phyloP scores from a whole-genome alignment of 2,797 vertebrate genomes.

The Choloepus didactylus region DNA sequence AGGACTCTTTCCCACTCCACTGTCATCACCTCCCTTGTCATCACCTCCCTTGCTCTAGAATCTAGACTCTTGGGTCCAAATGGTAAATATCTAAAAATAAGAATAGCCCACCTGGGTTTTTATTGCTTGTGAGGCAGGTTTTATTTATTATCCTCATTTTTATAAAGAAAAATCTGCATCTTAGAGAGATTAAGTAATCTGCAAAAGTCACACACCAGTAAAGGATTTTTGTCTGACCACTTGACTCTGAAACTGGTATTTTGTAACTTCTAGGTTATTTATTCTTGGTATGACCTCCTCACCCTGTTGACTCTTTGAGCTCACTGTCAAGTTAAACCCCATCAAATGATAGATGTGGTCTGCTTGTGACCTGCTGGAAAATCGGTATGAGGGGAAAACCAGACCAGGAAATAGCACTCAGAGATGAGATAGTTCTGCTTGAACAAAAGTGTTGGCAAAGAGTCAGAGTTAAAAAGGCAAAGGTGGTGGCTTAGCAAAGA shows the following conservation, averaged over 20 bases:
- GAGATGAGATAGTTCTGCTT: background rate
- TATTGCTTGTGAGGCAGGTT: background rate
- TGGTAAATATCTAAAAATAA: background rate
- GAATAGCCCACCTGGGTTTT: background rate
- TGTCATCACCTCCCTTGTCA: background rate
- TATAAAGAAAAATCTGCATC: background rate
- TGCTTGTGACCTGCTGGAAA: background rate
- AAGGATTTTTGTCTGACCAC: background rate
- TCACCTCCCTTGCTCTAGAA: background rate
- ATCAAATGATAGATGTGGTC: background rate
- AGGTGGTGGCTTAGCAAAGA: background rate
- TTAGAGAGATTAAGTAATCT: background rate
- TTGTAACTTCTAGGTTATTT: background rate
- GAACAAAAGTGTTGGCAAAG: conserved; percentile 12
- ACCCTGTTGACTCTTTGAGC: background rate
- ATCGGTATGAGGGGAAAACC: background rate
- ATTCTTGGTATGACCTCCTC: background rate
- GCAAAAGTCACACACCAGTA: background rate
- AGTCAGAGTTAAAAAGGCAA: conserved; percentile 20
- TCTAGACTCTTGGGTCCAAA: background rate
- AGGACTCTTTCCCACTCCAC: background rate
- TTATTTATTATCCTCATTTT: conserved; percentile 3
- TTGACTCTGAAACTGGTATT: background rate
- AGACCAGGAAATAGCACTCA: background rate
- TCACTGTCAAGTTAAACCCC: background rate